Evolutionary conservation across 2,797 vertebrate genomes (phyloP), one percentile per base, ranked within the genome.

Genomic region (Cryptoblepharus egeriae): DNA sequence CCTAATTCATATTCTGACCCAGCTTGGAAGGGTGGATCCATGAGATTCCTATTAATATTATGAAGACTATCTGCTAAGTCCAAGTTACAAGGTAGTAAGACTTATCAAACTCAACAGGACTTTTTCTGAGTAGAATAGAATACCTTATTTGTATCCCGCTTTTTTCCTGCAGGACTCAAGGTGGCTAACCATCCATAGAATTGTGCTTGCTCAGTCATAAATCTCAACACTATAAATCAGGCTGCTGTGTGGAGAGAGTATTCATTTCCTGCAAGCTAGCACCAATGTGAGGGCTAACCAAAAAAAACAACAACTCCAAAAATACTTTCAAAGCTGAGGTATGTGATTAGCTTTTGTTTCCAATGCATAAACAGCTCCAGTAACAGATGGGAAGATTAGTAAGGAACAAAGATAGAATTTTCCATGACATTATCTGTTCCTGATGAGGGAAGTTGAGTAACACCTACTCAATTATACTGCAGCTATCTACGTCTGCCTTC

Each of bases 261-360:
- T 22, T 35, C 9, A 20, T 72, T 83, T 73, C 16, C 35, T 16
- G 37, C 26, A 28, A 76, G 58, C 74, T 79, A 5, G 69, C 28
- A 37, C 30, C 86, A 76, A 81, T 9, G 3, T 22, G 12, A 30
- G 30, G 82, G 78, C 18, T 52, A 86, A 83, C n/a, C 58, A 13
- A 58, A 35, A 5, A 58, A 58, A 28, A 76, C 76, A 82, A 35
- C 15, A 5, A 32, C 32, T 63, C 9, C 18, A 37, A 68, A 79
- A 67, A 0, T 32, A 64, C 75, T 75, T 84, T 58, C 63, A 83
- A 87, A 80, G 75, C 55, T 71, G 57, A 67, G 57, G n/a, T 68
- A 80, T 91, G 86, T 83, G 68, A 88, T 83, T 85, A 92, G 79
- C 58, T 91, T 87, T 88, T 91, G 83, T 63, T 90, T 85, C 68